Base-by-base conservation (phyloP, 1,140 invertebrate species). In the Zaprionus capensis region DNA sequence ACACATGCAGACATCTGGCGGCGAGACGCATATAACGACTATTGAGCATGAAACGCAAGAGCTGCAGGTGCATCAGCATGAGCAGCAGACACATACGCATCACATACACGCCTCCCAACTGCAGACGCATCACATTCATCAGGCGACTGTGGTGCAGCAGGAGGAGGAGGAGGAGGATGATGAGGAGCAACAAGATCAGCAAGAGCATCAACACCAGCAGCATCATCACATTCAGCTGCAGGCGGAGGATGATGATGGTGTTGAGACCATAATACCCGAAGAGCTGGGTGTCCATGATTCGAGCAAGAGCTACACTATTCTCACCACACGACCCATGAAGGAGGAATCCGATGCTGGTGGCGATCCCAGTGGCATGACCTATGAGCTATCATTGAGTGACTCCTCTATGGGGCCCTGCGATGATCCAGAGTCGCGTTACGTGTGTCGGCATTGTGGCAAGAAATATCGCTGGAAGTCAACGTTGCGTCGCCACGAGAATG, bases 391-490 rank as follows among this genome's bases (percentile, higher is more conserved):
- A 34, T 65, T 92, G 34, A 93, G 92, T 69, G 92, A 94, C 55
- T 92, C 93, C 0, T 90, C 91, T 2, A 58, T 93, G 71, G 88
- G 92, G 38, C 92, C 92, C 15, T 92, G 92, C 44, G 94, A 94
- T 75, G 94, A 94, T 82, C 81, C 82, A 9, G 94, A 95, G 80
- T 96, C 95, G 57, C 95, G 96, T 91, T 97, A 96, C 91, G 94
- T 96, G 26, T 97, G 96, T 84, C 93, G 96, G 53, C 96, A 96
- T 83, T 97, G 96, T 92, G 96, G 96, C 49, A 97, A 97, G 90
- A 94, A 95, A 26, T 97, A 97, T 90, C 94, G 96, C 79, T 97
- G 96, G 96, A 97, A 97, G 91, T 96, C 96, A 15, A 97, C 96
- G 63, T 94, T 97, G 94, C 94, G 96, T 0, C 94, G 96, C 7